Conservation (phyloP, 2,888 invertebrate species). For the Petrolisthes manimaculis region DNA sequence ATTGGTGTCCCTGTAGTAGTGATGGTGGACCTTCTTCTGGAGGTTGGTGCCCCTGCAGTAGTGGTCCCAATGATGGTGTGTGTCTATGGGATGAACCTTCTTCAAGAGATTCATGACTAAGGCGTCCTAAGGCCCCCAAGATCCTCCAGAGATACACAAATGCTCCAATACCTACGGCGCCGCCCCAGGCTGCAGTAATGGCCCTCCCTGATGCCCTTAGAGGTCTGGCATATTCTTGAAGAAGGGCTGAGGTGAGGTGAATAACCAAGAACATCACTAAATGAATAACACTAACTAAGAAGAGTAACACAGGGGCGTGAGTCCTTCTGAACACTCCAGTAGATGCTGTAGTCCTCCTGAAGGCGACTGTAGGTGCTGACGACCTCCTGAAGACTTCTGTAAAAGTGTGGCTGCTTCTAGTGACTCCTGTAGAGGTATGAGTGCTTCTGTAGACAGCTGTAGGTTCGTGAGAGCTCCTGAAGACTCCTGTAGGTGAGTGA, state of each 20-base stretch:
- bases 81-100: not conserved
- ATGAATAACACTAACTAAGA: constrained; percentile 83
- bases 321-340: constrained; percentile 71
- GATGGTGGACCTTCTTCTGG: too few species aligned
- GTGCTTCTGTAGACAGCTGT: constrained; percentile 71
- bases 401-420: not conserved
- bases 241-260: constrained; percentile 75
- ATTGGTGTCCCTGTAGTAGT: not conserved
- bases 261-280: constrained; percentile 84
- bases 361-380: constrained; percentile 83
- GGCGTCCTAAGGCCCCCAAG: constrained; percentile 26
- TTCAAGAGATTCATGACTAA: not conserved
- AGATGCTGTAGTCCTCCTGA: constrained; percentile 68
- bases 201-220: constrained; percentile 75
- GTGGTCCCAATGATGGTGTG: not conserved
- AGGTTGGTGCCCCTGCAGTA: not conserved
- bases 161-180: constrained; percentile 81
- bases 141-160: constrained; percentile 36
- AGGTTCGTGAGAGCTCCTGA: constrained; percentile 68
- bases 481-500: constrained; percentile 83
- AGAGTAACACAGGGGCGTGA: constrained; percentile 83
- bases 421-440: constrained; percentile 76
- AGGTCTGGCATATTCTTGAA: constrained; percentile 51
- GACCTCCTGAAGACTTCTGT: constrained; percentile 71
- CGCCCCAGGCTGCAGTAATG: constrained; percentile 86